phyloP scores from a whole-genome alignment of 2,888 invertebrate genomes.

The Andrena bicolor region DNA sequence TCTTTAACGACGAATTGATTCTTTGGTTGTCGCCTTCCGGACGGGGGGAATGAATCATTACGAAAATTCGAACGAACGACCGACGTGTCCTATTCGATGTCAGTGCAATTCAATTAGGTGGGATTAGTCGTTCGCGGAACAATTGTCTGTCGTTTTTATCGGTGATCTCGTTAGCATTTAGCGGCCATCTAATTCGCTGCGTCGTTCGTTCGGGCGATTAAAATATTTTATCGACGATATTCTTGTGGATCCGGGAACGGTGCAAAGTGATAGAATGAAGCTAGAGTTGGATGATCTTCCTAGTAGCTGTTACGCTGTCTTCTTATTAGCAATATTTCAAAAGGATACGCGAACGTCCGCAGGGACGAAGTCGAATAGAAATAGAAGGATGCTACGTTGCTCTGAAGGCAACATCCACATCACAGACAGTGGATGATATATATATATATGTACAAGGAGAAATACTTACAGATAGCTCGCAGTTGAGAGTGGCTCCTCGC shows the following conservation, averaged over 20 bases:
- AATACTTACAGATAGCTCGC: slow-evolving; percentile 80
- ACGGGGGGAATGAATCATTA: neutral
- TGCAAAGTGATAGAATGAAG: neutral
- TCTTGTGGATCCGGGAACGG: too few species aligned
- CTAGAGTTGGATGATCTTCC: neutral
- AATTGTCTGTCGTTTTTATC: slow-evolving; percentile 20
- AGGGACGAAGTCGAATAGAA: neutral
- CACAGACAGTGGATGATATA: neutral
- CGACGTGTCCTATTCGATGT: neutral
- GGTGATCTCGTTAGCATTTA: slow-evolving; percentile 29
- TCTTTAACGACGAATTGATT: slow-evolving; percentile 1
- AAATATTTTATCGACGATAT: neutral
- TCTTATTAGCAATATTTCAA: neutral
- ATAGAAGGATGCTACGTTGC: neutral
- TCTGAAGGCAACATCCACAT: neutral
- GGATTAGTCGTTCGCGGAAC: slow-evolving; percentile 15
- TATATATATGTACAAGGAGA: slow-evolving; percentile 6
- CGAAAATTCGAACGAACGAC: neutral
- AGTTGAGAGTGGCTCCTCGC: slow-evolving; percentile 75
- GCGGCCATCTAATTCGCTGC: slow-evolving; percentile 8
- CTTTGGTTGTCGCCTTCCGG: neutral
- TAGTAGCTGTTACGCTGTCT: neutral
- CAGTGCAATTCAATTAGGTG: slow-evolving; percentile 29
- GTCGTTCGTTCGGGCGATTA: neutral
- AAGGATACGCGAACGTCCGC: neutral